phyloP scores from a whole-genome alignment of 2,113 vertebrate species.

The Phoenicopterus ruber region DNA sequence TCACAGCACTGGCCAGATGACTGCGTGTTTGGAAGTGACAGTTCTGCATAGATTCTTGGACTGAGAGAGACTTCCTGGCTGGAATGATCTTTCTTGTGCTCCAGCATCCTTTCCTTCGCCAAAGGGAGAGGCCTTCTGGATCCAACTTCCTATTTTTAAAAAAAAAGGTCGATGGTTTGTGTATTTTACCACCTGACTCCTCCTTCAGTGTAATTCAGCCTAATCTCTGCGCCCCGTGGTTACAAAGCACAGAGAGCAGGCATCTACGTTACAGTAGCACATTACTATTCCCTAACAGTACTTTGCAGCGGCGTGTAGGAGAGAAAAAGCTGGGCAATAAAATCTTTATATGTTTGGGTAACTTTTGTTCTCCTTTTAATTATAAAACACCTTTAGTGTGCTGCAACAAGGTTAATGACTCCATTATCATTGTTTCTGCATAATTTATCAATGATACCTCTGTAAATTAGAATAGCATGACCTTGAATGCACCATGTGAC shows the following conservation, averaged over 20 bases:
- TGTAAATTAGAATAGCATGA: constrained; percentile 57
- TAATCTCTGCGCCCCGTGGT: background rate
- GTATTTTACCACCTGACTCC: constrained; percentile 20
- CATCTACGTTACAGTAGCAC: background rate
- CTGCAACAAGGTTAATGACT: constrained; percentile 48
- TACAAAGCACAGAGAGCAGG: background rate
- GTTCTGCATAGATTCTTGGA: background rate
- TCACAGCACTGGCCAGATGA: background rate
- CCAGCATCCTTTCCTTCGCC: background rate
- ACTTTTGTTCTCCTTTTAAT: constrained; percentile 32
- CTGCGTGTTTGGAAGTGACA: background rate
- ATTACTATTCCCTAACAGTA: background rate
- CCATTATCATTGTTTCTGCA: constrained; percentile 20
- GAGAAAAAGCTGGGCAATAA: constrained; percentile 14
- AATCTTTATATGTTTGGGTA: constrained; percentile 31
- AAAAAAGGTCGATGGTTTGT: background rate
- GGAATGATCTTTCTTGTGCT: background rate
- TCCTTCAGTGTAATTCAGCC: background rate
- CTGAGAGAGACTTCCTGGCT: background rate
- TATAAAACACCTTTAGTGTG: constrained; percentile 28
- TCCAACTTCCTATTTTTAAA: background rate
- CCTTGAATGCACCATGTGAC: constrained; percentile 58
- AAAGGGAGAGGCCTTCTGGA: constrained; percentile 34
- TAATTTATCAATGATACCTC: constrained; percentile 47
- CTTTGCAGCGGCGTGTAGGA: constrained; percentile 12